phyloP scores from a whole-genome alignment of 2,888 invertebrate species.

The Archips xylosteana region DNA sequence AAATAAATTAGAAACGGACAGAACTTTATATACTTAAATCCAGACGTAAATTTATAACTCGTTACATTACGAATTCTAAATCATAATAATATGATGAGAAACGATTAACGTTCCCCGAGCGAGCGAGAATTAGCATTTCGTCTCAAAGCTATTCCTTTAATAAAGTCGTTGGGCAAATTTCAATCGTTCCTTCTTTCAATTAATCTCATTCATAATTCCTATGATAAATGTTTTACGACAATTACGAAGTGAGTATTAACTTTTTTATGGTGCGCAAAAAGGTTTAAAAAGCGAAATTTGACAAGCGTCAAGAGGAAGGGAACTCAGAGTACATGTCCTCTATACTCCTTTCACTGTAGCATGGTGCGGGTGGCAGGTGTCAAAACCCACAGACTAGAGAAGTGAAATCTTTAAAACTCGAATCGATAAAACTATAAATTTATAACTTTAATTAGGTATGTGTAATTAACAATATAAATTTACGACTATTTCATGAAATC shows the following conservation, averaged over 20 bases:
- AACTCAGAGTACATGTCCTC: too few relatives aligned
- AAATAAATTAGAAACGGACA: neutral
- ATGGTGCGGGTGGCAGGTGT: too few relatives aligned
- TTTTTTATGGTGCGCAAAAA: slow-evolving; percentile 16
- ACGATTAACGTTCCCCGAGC: neutral
- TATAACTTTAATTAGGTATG: too few relatives aligned
- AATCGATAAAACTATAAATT: too few relatives aligned
- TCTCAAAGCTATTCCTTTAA: slow-evolving; percentile 14
- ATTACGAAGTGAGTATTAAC: slow-evolving; percentile 11
- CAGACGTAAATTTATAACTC: neutral
- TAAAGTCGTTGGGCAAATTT: neutral
- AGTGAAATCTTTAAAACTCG: too few relatives aligned
- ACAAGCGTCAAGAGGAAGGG: neutral
- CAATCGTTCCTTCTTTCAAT: slow-evolving; percentile 19
- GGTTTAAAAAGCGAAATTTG: neutral
- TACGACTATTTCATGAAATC: too few relatives aligned
- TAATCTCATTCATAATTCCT: slow-evolving; percentile 16
- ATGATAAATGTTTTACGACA: slow-evolving; percentile 24
- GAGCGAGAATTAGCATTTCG: slow-evolving; percentile 8
- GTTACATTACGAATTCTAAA: neutral
- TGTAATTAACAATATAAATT: too few relatives aligned
- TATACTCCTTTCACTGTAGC: too few relatives aligned
- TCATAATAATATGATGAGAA: slow-evolving; percentile 5
- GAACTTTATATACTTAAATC: neutral
- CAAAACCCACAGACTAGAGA: too few relatives aligned